Evolutionary conservation across 2,113 vertebrate genomes (phyloP).

Genomic region (Ardeotis arabs): DNA sequence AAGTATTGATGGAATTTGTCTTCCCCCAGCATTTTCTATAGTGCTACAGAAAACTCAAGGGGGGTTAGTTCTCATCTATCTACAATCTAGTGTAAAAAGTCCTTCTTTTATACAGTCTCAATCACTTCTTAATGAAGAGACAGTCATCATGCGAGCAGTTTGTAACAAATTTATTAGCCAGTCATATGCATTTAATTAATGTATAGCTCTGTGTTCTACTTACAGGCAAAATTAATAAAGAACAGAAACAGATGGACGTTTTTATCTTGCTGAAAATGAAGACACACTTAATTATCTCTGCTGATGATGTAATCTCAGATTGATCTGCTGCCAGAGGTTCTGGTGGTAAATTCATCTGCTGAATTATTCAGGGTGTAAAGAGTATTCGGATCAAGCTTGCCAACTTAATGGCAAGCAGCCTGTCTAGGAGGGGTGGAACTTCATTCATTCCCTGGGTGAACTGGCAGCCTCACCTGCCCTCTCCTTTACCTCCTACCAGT

Average conservation of each 20-base stretch:
- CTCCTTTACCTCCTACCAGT: not conserved
- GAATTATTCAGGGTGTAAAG: slow-evolving; percentile 14
- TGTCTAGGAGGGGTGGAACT: not conserved
- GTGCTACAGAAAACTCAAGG: not conserved
- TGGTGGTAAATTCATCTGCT: slow-evolving; percentile 12
- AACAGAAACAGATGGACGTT: slow-evolving; percentile 9
- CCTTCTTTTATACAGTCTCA: not conserved
- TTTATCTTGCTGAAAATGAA: slow-evolving; percentile 19
- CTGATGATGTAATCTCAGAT: slow-evolving; percentile 12
- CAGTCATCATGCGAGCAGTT: not conserved
- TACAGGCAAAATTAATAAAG: slow-evolving; percentile 49
- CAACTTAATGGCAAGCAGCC: not conserved
- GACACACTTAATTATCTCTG: slow-evolving; percentile 38
- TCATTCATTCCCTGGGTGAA: not conserved
- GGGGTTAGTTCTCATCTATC: not conserved
- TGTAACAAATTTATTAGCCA: slow-evolving; percentile 50
- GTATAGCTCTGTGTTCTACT: slow-evolving; percentile 35
- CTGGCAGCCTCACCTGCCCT: not conserved
- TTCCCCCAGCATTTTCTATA: not conserved
- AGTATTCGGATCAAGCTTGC: not conserved
- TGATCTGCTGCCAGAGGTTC: slow-evolving; percentile 24
- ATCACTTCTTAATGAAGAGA: slow-evolving; percentile 9
- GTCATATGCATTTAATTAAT: slow-evolving; percentile 60
- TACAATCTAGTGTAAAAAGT: not conserved
- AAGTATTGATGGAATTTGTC: not conserved